Evolutionary conservation across 2,888 invertebrate genomes (phyloP), one percentile per base, ranked within the genome.

Genomic region (Trypoxylon attenuatum): DNA sequence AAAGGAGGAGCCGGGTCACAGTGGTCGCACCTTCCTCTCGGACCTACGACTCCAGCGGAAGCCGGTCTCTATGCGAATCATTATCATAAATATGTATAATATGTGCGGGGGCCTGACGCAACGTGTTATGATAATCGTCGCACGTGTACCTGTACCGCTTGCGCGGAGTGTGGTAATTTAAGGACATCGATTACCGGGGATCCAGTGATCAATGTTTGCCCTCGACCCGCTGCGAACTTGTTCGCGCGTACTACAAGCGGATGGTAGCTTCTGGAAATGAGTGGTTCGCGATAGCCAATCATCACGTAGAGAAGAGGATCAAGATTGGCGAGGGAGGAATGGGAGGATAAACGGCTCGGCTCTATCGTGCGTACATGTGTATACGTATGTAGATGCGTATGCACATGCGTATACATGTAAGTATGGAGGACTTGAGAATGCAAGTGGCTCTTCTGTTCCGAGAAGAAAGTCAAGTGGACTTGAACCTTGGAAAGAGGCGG

Each of bases 381-480:
- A n/a, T n/a, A n/a, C n/a, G n/a, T n/a, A n/a, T n/a, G n/a, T n/a
- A n/a, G n/a, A n/a, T n/a, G n/a, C n/a, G n/a, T n/a, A n/a, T n/a
- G n/a, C n/a, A n/a, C n/a, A n/a, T n/a, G n/a, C n/a, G n/a, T n/a
- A n/a, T n/a, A n/a, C n/a, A n/a, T n/a, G n/a, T n/a, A n/a, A n/a
- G n/a, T n/a, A n/a, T n/a, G n/a, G n/a, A n/a, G n/a, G 61, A 54
- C 49, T 53, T 61, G 71, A 52, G 57, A 71, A 71, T 66, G 65
- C 63, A 57, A 56, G 64, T 69, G 10, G 33, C 46, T 59, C 73
- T 77, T 80, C 57, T 61, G 60, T 77, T 82, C 82, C 75, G 42
- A 78, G 82, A 82, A 83, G 77, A 75, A 75, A 77, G 66, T 63
- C 69, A 68, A 78, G 79, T 77, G 72, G 75, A 78, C 71, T 79